phyloP scores from a whole-genome alignment of 2,888 invertebrate species.

The Eupsilia transversa region DNA sequence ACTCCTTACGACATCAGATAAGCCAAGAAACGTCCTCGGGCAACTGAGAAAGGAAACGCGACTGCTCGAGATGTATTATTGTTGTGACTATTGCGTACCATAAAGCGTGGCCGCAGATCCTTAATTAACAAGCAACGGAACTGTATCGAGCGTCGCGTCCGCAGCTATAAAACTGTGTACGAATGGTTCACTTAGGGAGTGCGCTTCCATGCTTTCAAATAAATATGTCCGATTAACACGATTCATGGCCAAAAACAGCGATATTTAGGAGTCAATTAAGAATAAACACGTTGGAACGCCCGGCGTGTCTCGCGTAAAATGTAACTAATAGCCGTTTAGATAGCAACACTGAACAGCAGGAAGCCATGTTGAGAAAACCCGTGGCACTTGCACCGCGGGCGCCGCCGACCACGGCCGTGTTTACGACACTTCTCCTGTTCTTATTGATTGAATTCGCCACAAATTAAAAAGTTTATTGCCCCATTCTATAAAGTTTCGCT shows the following conservation, averaged over 20 bases:
- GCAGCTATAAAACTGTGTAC: constrained; percentile 68
- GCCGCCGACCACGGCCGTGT: constrained; percentile 74
- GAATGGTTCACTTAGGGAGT: constrained; percentile 77
- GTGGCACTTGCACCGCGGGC: constrained; percentile 78
- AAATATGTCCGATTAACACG: constrained; percentile 86
- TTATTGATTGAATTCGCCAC: constrained; percentile 82
- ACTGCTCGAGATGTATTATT: constrained; percentile 81
- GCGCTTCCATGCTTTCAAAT: constrained; percentile 78
- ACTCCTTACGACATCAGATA: constrained; percentile 86
- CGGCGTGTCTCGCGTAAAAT: constrained; percentile 84
- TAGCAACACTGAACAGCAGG: constrained; percentile 86
- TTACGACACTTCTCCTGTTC: constrained; percentile 82
- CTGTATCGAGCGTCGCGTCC: constrained; percentile 72
- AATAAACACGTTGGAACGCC: constrained; percentile 84
- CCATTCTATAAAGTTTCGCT: constrained; percentile 66
- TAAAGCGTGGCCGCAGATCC: constrained; percentile 80
- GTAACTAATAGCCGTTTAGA: constrained; percentile 85
- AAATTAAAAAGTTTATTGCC: constrained; percentile 81
- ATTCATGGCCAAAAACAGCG: constrained; percentile 86
- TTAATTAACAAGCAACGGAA: constrained; percentile 85
- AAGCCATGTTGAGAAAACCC: constrained; percentile 80
- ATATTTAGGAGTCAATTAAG: constrained; percentile 88
- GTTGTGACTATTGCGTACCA: constrained; percentile 83
- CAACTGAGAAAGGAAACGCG: constrained; percentile 81
- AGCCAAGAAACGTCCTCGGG: constrained; percentile 74